Evolutionary conservation across 2,113 vertebrate species (phyloP).

Genomic region (Polyodon spathula): DNA sequence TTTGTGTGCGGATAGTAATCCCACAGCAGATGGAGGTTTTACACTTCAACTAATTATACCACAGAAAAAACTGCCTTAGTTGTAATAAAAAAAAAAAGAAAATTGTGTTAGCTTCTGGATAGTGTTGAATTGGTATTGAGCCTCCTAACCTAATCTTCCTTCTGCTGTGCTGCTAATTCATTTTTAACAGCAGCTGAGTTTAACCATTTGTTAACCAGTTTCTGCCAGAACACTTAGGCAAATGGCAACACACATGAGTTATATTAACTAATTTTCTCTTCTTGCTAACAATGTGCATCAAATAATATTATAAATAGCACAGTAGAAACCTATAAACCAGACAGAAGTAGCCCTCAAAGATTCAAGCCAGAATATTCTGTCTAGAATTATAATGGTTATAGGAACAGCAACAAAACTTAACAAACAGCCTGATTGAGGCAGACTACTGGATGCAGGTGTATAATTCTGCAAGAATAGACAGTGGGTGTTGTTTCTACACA

Average conservation of each 20-base stretch:
- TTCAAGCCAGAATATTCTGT: constrained; percentile 22
- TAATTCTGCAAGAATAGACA: background rate
- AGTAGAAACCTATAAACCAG: no score
- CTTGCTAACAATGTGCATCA: no score
- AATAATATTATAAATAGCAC: no score
- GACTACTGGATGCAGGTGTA: background rate
- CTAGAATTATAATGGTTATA: constrained; percentile 26
- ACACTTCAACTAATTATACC: constrained; percentile 43
- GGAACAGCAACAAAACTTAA: constrained; percentile 16
- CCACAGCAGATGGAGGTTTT: constrained; percentile 51
- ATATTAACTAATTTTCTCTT: no score
- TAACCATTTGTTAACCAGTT: constrained; percentile 8
- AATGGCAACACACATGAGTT: no score
- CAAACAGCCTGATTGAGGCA: no score
- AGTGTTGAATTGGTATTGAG: constrained; percentile 45
- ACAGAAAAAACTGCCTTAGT: constrained; percentile 40
- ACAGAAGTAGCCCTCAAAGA: constrained; percentile 16
- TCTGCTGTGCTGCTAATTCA: constrained; percentile 39
- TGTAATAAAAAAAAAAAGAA: constrained; percentile 19
- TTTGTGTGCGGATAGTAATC: constrained; percentile 42
- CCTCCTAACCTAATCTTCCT: constrained; percentile 52
- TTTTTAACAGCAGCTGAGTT: constrained; percentile 43
- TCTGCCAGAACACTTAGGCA: no score
- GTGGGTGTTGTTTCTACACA: constrained; percentile 20
- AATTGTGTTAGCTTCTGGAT: constrained; percentile 17